Base-by-base conservation (phyloP, 2,797 vertebrate genomes). In the Pterois miles region DNA sequence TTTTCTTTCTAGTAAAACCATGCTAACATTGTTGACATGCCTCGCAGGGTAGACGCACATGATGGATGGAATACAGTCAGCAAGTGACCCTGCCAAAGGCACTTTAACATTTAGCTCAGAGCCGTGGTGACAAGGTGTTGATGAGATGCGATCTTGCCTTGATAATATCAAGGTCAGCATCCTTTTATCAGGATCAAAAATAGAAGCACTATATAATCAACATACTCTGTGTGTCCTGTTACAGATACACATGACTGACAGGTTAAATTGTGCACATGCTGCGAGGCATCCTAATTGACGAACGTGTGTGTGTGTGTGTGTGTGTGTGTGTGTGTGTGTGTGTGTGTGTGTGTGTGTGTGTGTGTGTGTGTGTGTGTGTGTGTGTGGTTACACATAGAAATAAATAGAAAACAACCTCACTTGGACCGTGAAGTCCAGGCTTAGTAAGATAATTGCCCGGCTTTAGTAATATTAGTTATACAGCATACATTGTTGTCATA, bases 111-210 rank as follows among this genome's bases (percentile, higher is more conserved):
- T 86, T 83, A 70, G 68, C 84, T 82, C 70, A 43, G 68, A 75
- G 80, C 76, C 83, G 70, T 52, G 40, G 76, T 53, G 91, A 89
- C 86, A 88, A 87, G 84, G 80, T 86, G 87, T 81, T 91, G 85
- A 91, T 88, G 76, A 81, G 86, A 82, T 52, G 64, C 38, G 52
- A 83, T 86, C 90, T 91, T 80, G 70, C 59, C 43, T 74, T 29
- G 43, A 79, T 80, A 68, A 84, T 53, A 84, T 86, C 86, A 91
- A 89, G 87, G 91, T 88, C 84, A 56, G 48, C 22, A 52, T 79
- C 57, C 27, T 67, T 62, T 74, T 65, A 74, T 74, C 60, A 22
- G 40, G 33, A 65, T 36, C 29, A 53, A 71, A 76, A 83, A 73
- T 58, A 9, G 54, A 75, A 31, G 27, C 54, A 16, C 33, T 25